Evolutionary conservation across 1,140 invertebrate species (phyloP).

Genomic region (Melanaphis sacchari): DNA sequence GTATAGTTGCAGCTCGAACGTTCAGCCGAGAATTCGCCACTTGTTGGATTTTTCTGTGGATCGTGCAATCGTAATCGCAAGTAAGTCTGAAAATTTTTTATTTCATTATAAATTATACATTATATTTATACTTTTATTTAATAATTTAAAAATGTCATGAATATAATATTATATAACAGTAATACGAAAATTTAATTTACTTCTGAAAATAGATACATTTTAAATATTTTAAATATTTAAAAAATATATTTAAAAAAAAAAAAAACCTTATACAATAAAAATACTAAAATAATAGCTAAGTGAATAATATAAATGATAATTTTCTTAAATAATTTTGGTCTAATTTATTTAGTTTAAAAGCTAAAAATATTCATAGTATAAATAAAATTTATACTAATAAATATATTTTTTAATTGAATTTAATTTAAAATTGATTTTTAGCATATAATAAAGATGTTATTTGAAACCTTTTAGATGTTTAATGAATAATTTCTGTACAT

Average conservation of each 20-base stretch:
- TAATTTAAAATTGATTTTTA: not conserved
- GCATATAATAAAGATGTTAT: not conserved
- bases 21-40: conserved; percentile 52
- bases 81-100: conserved; percentile 10
- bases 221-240: not conserved
- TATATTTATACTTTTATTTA: not conserved
- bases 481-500: not conserved
- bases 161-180: not conserved
- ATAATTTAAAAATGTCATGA: not conserved
- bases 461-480: conserved; percentile 16
- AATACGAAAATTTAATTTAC: not conserved
- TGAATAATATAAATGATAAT: not conserved
- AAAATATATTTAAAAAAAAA: not conserved
- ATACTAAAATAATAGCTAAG: not conserved
- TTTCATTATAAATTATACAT: not conserved
- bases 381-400: not conserved
- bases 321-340: not conserved
- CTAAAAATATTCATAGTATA: not conserved
- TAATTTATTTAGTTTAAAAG: not conserved
- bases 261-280: not conserved
- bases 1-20: conserved; percentile 51
- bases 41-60: conserved; percentile 50
- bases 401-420: not conserved
- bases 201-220: not conserved
- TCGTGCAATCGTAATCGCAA: not conserved